These are phyloP conservation scores for Phoeniculus purpureus DNA, from an alignment of 2,797 vertebrate species.

Conservation along the genomic window DNA sequence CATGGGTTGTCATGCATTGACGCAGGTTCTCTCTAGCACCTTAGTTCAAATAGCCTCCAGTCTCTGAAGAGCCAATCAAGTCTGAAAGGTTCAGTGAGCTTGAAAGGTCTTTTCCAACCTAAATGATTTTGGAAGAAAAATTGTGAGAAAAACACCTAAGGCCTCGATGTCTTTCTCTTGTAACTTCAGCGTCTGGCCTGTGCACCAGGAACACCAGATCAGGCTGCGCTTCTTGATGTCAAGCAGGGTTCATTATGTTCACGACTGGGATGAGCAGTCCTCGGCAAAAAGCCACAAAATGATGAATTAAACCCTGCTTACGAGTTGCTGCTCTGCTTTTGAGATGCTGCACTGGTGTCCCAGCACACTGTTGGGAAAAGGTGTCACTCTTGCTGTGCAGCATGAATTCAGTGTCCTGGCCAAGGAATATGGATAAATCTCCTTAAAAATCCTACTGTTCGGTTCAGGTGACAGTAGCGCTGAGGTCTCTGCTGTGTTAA, in stretches of 20 bases:
- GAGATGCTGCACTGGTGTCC: not conserved
- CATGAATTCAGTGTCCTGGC: not conserved
- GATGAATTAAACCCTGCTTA: not conserved
- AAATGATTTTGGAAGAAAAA: not conserved
- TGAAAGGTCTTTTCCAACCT: not conserved
- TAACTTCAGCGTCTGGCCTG: not conserved
- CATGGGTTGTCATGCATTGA: not conserved
- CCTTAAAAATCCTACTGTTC: not conserved
- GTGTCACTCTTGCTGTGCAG: not conserved
- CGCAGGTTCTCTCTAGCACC: not conserved
- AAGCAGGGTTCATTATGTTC: not conserved
- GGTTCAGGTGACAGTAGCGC: not conserved
- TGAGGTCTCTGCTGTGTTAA: not conserved
- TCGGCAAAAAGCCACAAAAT: not conserved
- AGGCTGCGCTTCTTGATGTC: not conserved
- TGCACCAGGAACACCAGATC: not conserved
- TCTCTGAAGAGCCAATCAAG: not conserved
- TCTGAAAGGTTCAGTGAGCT: not conserved
- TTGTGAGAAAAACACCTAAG: not conserved
- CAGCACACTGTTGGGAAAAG: not conserved
- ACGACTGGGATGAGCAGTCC: not conserved
- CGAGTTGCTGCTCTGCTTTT: not conserved
- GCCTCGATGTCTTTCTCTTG: not conserved
- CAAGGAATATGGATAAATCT: not conserved
- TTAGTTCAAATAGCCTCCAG: not conserved